A percentile compares a stretch with the other conserved stretches of the same genome.
Conservation (phyloP, 2,888 invertebrate genomes). For the Sminthurinus aureus region DNA sequence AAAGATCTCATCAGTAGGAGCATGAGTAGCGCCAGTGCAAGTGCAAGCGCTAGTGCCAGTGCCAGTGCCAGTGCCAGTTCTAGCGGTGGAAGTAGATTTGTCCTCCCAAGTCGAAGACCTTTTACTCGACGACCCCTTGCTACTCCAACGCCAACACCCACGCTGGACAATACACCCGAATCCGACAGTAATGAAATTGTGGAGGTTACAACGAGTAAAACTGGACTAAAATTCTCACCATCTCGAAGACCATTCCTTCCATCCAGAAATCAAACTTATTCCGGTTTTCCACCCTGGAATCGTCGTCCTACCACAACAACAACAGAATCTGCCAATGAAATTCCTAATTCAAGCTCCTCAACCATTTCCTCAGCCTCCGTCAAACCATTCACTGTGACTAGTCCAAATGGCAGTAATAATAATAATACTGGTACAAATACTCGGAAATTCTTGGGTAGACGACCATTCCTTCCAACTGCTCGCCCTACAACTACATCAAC, state of each 20-base stretch:
- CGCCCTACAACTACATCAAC: not conserved
- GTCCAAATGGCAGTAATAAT: not conserved
- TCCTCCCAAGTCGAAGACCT: conserved; percentile 25
- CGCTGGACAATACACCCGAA: not conserved
- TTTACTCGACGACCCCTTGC: conserved; percentile 28
- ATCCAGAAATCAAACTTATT: conserved; percentile 46
- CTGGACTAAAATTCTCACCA: conserved; percentile 9
- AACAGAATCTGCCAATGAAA: conserved; percentile 3
- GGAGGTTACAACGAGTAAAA: not conserved
- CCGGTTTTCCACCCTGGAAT: conserved; percentile 53
- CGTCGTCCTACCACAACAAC: conserved; percentile 46
- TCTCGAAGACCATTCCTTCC: conserved; percentile 57
- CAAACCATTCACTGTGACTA: not conserved
- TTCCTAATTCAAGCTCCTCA: not conserved
- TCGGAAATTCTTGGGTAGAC: conserved; percentile 17
- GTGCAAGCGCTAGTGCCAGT: not conserved
- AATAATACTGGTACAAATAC: not conserved
- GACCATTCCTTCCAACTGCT: conserved; percentile 2
- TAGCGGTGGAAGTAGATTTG: conserved; percentile 15
- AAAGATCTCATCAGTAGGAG: not conserved
- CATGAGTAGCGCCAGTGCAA: not conserved
- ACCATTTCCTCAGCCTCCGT: not conserved
- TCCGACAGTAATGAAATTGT: conserved; percentile 12
- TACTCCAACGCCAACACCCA: not conserved
- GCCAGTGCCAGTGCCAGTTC: conserved; percentile 19